Evolutionary conservation across 1,140 invertebrate genomes (phyloP), one percentile per base, ranked within the genome.

Genomic region (Babylonia areolata): DNA sequence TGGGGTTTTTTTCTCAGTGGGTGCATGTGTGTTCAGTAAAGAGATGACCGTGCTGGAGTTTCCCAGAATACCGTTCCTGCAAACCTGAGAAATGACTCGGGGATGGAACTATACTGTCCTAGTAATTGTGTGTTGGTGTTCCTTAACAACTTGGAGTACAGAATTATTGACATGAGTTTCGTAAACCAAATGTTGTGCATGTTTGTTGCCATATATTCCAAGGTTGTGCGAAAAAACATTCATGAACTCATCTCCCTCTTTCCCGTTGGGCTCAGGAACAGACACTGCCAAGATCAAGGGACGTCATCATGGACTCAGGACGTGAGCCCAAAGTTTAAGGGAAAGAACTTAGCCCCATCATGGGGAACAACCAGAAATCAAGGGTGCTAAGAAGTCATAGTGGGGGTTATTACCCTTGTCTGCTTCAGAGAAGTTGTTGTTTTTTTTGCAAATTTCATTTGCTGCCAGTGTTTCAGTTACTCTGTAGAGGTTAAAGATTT

Each of bases 161-260:
- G 58, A 64, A 64, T 23, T 20, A 64, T 64, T 75, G 73, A 75
- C 73, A 23, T 64, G 58, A 64, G 28, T 23, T 64, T 12, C 28
- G 58, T 64, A n/a, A 64, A n/a, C 73, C 28, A 15, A 54, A 54
- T 23, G 28, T 54, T 80, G 78, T 80, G 78, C 82, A 69, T 84
- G 82, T 84, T 84, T 84, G 82, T 84, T 84, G 64, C 64, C 82
- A 84, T 73, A 84, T 84, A 84, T 84, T 84, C 82, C 82, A 84
- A 37, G 82, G 82, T 84, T 84, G 82, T 84, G 82, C 82, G 69
- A 84, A 75, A 64, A 84, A 35, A 81, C n/a, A 20, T 23, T 69
- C 58, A 69, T 84, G 39, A 46, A 83, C 28, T 69, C 54, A 73
- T 40, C 33, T 71, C 81, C 11, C 28, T 46, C 64, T 42, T 46